Percentiles rank a stretch among this genome's conserved stretches.
Conservation (phyloP, 2,888 invertebrate genomes). For the Amiota communis region DNA sequence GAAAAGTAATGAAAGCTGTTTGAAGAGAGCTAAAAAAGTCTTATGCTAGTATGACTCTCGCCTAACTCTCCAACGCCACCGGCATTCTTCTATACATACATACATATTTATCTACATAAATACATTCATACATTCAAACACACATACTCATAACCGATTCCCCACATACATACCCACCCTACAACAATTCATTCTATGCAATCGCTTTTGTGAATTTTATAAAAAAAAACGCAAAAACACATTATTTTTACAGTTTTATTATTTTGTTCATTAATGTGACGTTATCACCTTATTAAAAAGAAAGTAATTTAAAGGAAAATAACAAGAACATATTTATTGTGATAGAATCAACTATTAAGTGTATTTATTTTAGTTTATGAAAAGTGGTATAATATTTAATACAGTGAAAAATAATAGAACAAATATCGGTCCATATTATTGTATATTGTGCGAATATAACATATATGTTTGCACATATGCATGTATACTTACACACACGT, state of each 20-base stretch:
- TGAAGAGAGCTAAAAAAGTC: too few species aligned
- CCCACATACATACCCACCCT: background rate
- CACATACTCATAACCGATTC: constrained; percentile 1
- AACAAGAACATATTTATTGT: too few species aligned
- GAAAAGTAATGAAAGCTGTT: too few species aligned
- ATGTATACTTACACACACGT: background rate
- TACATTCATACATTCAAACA: background rate
- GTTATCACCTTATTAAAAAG: constrained; percentile 15
- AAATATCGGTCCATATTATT: too few species aligned
- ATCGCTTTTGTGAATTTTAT: background rate
- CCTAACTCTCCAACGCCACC: background rate
- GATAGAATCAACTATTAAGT: too few species aligned
- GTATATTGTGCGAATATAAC: too few species aligned
- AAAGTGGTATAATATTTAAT: too few species aligned
- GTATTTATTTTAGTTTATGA: too few species aligned
- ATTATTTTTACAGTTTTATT: background rate
- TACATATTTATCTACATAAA: background rate
- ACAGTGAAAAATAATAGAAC: too few species aligned
- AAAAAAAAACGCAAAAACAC: background rate
- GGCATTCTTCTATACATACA: background rate
- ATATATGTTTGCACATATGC: too few species aligned
- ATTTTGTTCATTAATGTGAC: too few species aligned
- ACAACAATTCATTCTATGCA: background rate
- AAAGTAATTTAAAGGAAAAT: constrained; percentile 15
- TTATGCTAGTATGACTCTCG: too few species aligned